Conservation (phyloP, 2,113 vertebrate species). For the Ceyx cyanopectus region DNA sequence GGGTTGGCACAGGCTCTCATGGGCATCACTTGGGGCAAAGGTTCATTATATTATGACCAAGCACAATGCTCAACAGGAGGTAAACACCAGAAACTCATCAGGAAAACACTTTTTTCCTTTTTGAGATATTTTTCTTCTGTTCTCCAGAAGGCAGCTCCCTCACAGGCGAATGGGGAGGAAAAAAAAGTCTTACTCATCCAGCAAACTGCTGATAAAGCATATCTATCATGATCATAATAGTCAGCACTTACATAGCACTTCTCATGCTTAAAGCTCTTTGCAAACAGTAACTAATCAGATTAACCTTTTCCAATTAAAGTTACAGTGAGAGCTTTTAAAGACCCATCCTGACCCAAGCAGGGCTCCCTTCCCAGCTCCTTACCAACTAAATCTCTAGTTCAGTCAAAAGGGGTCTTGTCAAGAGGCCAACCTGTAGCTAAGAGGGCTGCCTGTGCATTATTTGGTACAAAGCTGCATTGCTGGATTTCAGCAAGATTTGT, state of each 20-base stretch:
- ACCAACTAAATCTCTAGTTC: background rate
- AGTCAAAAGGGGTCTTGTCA: background rate
- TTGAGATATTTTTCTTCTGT: background rate
- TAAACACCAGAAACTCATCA: background rate
- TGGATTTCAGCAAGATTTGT: background rate
- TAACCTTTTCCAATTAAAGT: conserved; percentile 12
- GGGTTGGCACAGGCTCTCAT: fast-evolving
- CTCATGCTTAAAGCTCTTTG: conserved; percentile 24
- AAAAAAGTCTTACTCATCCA: background rate
- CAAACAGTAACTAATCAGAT: conserved; percentile 33
- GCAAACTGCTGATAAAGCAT: conserved; percentile 24
- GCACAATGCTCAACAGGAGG: background rate
- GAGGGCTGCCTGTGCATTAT: background rate
- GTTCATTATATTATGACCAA: no score
- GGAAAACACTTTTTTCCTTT: fast-evolving
- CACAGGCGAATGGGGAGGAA: background rate
- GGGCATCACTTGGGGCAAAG: background rate
- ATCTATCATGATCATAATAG: background rate
- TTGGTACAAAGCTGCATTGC: background rate
- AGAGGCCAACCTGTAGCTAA: background rate
- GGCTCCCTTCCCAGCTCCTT: background rate
- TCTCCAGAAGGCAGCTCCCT: background rate
- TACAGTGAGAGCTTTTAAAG: background rate
- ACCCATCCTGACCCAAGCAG: background rate
- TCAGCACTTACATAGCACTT: conserved; percentile 52